Conservation (phyloP, 2,888 invertebrate genomes). For the Drosophila nigritarsus region DNA sequence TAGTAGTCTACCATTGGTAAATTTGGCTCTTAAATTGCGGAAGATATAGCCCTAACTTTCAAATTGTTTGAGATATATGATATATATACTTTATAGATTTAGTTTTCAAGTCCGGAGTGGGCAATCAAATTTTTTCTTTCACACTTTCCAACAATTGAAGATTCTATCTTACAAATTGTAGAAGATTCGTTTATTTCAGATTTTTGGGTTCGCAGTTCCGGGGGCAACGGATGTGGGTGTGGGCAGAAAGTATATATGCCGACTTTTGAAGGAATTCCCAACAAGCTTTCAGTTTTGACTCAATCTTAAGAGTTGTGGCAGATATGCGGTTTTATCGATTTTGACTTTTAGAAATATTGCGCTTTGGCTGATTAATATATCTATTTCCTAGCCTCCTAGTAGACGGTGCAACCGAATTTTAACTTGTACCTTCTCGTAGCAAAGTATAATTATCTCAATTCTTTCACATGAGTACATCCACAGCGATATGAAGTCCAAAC, state of each 20-base stretch:
- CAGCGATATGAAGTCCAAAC: too few species aligned
- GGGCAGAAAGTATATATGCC: not conserved
- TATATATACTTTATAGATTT: too few species aligned
- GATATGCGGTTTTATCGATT: too few species aligned
- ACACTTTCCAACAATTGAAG: not conserved
- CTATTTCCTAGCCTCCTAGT: too few species aligned
- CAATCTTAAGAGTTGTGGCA: not conserved
- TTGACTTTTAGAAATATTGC: too few species aligned
- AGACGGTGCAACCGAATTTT: too few species aligned
- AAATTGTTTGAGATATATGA: too few species aligned
- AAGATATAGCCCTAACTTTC: too few species aligned
- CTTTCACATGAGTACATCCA: too few species aligned
- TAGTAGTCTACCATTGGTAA: not conserved
- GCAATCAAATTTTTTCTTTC: not conserved
- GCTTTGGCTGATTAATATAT: too few species aligned
- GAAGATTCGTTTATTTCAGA: not conserved
- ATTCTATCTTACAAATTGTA: not conserved
- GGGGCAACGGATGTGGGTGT: not conserved
- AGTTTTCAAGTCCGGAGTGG: not conserved
- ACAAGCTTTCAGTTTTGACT: not conserved
- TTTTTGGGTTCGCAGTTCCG: not conserved
- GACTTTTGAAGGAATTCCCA: not conserved
- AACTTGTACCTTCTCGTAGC: too few species aligned
- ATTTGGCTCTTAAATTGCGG: not conserved
- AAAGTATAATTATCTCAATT: too few species aligned